phyloP scores from a whole-genome alignment of 1,140 invertebrate species.

The Papilio aristodemus region DNA sequence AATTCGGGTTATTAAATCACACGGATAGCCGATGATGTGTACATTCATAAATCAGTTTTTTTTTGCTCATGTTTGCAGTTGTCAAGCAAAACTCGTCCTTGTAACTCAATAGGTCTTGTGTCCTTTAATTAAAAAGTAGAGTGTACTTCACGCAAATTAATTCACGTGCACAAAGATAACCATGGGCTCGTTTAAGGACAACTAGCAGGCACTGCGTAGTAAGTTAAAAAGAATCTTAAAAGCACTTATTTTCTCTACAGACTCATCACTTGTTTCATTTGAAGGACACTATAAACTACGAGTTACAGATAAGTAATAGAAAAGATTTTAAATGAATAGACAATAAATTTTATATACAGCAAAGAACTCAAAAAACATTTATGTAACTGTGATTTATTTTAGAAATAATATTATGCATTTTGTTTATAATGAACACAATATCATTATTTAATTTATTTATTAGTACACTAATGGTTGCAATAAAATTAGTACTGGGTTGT shows the following conservation, averaged over 20 bases:
- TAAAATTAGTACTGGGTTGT: too few relatives aligned
- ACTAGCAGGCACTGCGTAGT: background rate
- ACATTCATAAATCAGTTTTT: too few relatives aligned
- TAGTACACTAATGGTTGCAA: too few relatives aligned
- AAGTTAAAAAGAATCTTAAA: background rate
- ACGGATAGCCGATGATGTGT: too few relatives aligned
- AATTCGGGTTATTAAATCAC: too few relatives aligned
- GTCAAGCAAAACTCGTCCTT: background rate
- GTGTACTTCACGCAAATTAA: background rate
- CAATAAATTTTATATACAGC: background rate
- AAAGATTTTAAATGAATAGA: background rate
- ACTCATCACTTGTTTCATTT: background rate
- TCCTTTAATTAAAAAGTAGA: background rate
- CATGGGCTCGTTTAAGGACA: constrained; percentile 12
- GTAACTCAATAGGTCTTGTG: background rate
- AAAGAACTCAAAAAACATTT: too few relatives aligned
- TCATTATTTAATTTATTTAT: too few relatives aligned
- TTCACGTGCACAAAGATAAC: constrained; percentile 18
- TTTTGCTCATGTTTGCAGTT: too few relatives aligned
- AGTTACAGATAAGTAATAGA: background rate
- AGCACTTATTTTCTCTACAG: background rate
- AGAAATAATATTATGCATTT: too few relatives aligned
- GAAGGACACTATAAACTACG: constrained; percentile 7
- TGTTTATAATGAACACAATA: background rate
- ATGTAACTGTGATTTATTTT: too few relatives aligned